Evolutionary conservation across 1,140 invertebrate species (phyloP), one percentile per base, ranked within the genome.

Genomic region (Lanistes nyassanus): DNA sequence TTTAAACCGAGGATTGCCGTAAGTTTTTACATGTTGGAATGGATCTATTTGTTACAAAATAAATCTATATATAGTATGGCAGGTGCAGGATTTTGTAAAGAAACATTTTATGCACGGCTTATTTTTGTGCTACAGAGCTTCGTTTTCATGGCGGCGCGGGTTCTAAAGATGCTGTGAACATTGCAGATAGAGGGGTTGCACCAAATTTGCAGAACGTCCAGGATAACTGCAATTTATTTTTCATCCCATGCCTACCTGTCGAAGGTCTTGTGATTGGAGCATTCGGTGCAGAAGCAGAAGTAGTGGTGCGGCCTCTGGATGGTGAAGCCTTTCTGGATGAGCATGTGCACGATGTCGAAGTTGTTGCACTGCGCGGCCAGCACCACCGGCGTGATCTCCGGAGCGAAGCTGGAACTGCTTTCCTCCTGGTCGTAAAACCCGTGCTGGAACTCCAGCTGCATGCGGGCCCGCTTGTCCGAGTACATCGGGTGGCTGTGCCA

Each of bases 361-460:
- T 85, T 81, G 77, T 87, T 85, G 68, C 79, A 80, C 69, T 86
- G 85, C 7, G 84, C 81, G 4, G 84, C 85, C 56, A 87, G 76
- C 31, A 87, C 84, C 34, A 87, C 76, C 4, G 85, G 85, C 6
- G 85, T 87, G 9, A 87, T 84, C 64, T 85, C 82, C 4, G 80
- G 76, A 0, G 82, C 74, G 73, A 84, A 85, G 76, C 92, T 72
- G 85, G 96, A 95, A 84, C 92, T 92, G 60, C 92, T 92, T 87
- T 97, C 95, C 87, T 97, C 95, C 56, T 81, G 79, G 23, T 80
- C 78, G 71, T 84, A 82, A 51, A 83, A 80, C 19, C 80, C 81
- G 51, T 82, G 79, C 60, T 80, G 77, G 36, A 81, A 79, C 51
- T 82, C 81, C 66, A 82, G 65, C 74, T 80, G 72, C 62, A 78